These are phyloP conservation scores for Nomada goodeniana DNA, from an alignment of 2,888 invertebrate species.

Conservation along the genomic window DNA sequence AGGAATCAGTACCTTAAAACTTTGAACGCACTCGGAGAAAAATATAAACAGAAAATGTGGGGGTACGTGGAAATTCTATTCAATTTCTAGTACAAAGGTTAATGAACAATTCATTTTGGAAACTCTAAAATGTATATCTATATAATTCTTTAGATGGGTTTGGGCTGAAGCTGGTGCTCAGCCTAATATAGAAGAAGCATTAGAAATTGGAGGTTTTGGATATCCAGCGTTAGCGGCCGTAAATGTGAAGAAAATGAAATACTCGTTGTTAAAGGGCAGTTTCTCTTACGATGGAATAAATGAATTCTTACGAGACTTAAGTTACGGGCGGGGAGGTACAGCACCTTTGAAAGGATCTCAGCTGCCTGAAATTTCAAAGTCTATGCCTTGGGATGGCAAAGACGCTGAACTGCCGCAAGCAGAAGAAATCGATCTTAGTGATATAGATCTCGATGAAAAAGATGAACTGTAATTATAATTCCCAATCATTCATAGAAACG, in stretches of 20 bases:
- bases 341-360: constrained; percentile 93
- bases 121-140: constrained; percentile 7
- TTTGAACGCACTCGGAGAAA: constrained; percentile 91
- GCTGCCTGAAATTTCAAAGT: constrained; percentile 89
- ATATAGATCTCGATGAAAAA: constrained; percentile 93
- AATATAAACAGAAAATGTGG: constrained; percentile 97
- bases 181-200: constrained; percentile 91
- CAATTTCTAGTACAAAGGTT: not conserved
- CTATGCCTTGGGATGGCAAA: constrained; percentile 96
- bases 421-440: constrained; percentile 96
- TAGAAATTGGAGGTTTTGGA: constrained; percentile 99
- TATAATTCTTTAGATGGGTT: constrained; percentile 88
- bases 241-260: constrained; percentile 98
- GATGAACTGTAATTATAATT: constrained; percentile 88
- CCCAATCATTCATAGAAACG: constrained; percentile 29
- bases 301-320: constrained; percentile 97
- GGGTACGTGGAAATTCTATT: constrained; percentile 87
- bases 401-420: constrained; percentile 94
- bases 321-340: constrained; percentile 96
- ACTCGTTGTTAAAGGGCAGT: constrained; percentile 95
- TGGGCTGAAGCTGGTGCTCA: constrained; percentile 98
- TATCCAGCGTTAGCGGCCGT: constrained; percentile 99
- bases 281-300: constrained; percentile 98
- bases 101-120: constrained; percentile 12
- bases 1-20: constrained; percentile 93